These are phyloP conservation scores for Phacellophora camtschatica DNA, from an alignment of 30 jellyfish, hydroid and myxozoan species.

Conservation along the genomic window DNA sequence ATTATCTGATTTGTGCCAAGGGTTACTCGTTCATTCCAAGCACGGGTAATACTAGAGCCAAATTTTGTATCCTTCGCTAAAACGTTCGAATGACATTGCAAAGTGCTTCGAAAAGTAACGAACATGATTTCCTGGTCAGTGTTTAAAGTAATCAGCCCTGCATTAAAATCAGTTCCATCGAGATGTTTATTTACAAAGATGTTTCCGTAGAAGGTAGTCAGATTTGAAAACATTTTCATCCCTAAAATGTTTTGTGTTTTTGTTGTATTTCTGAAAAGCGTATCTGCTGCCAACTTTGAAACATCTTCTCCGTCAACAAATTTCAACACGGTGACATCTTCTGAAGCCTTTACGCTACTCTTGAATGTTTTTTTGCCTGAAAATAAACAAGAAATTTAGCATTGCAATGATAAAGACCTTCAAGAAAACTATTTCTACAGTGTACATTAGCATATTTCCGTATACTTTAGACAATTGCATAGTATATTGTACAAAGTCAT, in stretches of 20 bases:
- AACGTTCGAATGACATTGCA: neutral
- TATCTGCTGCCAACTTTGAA: neutral
- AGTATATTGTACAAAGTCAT: no score
- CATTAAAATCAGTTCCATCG: constrained; percentile 42
- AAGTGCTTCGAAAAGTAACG: neutral
- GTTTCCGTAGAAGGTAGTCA: neutral
- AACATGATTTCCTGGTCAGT: neutral
- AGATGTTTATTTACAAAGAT: constrained; percentile 7
- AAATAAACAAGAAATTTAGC: neutral
- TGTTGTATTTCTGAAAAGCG: neutral
- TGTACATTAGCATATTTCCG: neutral
- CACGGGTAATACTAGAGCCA: neutral
- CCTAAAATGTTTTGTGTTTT: constrained; percentile 55
- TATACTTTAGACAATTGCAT: no score
- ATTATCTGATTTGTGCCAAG: constrained; percentile 1
- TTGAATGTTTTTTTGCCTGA: constrained; percentile 27
- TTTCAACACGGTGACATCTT: neutral
- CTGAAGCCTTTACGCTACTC: neutral
- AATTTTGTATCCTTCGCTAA: neutral
- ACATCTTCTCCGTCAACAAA: constrained; percentile 21
- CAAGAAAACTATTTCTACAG: neutral
- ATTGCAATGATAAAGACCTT: neutral
- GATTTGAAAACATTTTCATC: constrained; percentile 2
- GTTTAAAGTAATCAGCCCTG: neutral
- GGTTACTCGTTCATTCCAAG: neutral